Percentiles rank a stretch among this genome's conserved stretches.
phyloP scores from a whole-genome alignment of 2,113 vertebrate species.

The Phrynosoma blainvillii region DNA sequence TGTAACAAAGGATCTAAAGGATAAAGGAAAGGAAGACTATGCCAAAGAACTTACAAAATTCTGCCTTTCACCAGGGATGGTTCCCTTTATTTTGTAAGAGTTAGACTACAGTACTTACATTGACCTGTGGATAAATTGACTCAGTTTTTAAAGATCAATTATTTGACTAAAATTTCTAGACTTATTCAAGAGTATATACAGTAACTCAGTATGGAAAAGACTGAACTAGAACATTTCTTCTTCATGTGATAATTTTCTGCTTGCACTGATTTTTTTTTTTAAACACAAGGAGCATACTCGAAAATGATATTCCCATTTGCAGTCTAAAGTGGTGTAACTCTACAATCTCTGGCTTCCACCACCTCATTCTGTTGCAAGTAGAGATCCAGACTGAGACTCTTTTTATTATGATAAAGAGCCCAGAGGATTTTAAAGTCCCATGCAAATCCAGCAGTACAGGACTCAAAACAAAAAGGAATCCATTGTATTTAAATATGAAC shows the following conservation, averaged over 20 bases:
- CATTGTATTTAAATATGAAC: too few species aligned
- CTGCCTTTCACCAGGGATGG: too few species aligned
- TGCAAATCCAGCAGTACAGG: not conserved
- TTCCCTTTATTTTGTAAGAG: too few species aligned
- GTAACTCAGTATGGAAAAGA: not conserved
- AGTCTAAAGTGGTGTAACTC: not conserved
- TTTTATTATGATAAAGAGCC: not conserved
- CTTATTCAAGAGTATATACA: too few species aligned
- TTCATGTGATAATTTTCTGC: not conserved
- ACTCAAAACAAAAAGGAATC: not conserved
- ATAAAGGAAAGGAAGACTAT: too few species aligned
- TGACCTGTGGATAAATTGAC: too few species aligned
- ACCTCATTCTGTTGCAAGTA: not conserved
- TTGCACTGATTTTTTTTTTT: not conserved
- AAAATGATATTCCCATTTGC: not conserved
- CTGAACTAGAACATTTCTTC: not conserved
- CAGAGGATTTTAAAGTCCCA: not conserved
- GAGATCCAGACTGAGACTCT: not conserved
- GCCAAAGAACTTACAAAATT: too few species aligned
- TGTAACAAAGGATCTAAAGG: too few species aligned
- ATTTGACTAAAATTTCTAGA: too few species aligned
- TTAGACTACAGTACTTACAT: too few species aligned
- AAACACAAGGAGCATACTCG: not conserved
- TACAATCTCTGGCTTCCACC: not conserved
- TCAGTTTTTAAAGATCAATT: too few species aligned